Conservation (phyloP, 2,888 invertebrate species). For the Leucophenga maculata region DNA sequence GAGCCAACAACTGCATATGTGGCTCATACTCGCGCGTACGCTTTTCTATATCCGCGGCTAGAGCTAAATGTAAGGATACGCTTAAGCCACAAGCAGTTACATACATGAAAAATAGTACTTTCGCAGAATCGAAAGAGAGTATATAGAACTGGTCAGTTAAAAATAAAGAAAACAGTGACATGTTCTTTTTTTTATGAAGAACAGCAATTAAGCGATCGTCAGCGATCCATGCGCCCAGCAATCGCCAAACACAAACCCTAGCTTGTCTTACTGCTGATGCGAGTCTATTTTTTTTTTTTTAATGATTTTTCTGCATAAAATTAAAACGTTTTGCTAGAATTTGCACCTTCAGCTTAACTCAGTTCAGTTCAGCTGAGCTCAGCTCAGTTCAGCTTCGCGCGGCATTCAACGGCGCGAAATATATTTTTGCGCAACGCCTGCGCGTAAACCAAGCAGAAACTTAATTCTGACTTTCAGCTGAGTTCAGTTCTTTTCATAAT, state of each 20-base stretch:
- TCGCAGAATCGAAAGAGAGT: no score
- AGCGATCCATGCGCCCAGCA: no score
- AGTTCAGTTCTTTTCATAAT: slow-evolving; percentile 61
- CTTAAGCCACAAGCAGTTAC: not conserved
- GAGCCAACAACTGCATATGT: not conserved
- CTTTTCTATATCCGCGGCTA: no score
- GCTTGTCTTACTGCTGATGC: no score
- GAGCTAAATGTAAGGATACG: no score
- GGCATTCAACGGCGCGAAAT: no score
- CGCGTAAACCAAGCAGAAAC: slow-evolving; percentile 33
- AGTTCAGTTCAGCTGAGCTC: slow-evolving; percentile 31
- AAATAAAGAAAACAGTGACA: no score
- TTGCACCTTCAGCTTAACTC: slow-evolving; percentile 20
- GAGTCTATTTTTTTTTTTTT: slow-evolving; percentile 39
- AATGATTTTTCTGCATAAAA: slow-evolving; percentile 66
- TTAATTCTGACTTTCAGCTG: slow-evolving; percentile 34
- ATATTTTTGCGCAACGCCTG: slow-evolving; percentile 28
- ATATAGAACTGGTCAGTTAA: no score
- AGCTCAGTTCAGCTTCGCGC: slow-evolving; percentile 29
- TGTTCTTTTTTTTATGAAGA: no score
- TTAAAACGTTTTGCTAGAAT: slow-evolving; percentile 51
- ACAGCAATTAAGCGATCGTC: no score
- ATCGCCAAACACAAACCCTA: no score
- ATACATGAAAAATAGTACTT: not conserved
- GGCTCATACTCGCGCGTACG: no score